Percentiles rank a stretch among this genome's conserved stretches.
phyloP scores from a whole-genome alignment of 2,113 vertebrate species.

The Scomber japonicus region DNA sequence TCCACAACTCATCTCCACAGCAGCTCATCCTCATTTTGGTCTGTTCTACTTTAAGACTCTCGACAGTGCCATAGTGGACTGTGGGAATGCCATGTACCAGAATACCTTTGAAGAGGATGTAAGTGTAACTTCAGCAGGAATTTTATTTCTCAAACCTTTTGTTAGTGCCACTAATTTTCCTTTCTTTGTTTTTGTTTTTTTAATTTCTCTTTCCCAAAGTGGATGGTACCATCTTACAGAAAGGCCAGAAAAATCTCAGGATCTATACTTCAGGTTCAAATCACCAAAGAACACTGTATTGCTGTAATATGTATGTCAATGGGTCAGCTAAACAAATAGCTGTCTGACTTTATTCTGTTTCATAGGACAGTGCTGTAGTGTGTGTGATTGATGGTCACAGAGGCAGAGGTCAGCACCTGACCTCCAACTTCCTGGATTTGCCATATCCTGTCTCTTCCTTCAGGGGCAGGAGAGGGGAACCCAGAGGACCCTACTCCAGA shows the following conservation, averaged over 20 bases:
- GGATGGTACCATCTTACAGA: conserved; percentile 64
- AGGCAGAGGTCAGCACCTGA: conserved; percentile 65
- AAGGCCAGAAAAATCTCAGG: conserved; percentile 63
- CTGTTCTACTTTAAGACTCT: conserved; percentile 79
- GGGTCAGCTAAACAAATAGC: neutral
- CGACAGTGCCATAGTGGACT: conserved; percentile 89
- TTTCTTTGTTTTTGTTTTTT: neutral
- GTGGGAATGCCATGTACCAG: conserved; percentile 77
- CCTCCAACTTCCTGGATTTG: conserved; percentile 76
- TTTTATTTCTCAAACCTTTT: neutral
- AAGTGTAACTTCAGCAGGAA: conserved; percentile 13
- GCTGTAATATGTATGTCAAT: neutral
- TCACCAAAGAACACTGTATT: neutral
- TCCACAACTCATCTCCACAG: neutral
- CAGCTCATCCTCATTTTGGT: neutral
- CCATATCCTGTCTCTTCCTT: conserved; percentile 71
- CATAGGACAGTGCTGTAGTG: conserved; percentile 88
- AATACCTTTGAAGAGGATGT: conserved; percentile 75
- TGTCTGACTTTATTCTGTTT: conserved; percentile 41
- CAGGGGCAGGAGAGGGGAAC: conserved; percentile 62
- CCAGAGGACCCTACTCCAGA: conserved; percentile 67
- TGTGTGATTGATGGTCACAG: conserved; percentile 85
- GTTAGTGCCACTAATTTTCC: neutral
- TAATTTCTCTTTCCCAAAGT: conserved; percentile 49
- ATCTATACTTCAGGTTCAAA: conserved; percentile 82